Conservation (phyloP, 2,888 invertebrate species). For the Caradrina kadenii region DNA sequence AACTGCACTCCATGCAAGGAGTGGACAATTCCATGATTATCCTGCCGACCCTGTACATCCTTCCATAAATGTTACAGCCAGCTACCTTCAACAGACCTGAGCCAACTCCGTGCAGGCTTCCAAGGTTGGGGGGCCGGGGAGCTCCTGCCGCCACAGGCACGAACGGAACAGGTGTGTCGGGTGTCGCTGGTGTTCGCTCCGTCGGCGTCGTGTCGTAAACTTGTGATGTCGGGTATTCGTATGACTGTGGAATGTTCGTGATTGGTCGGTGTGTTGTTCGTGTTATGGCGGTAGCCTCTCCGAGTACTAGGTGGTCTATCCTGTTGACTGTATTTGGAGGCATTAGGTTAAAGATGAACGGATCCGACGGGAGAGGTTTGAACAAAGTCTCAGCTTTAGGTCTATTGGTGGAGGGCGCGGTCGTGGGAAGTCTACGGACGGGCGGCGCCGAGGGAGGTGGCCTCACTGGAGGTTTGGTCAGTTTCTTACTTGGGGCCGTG, state of each 20-base stretch:
- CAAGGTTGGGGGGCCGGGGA: slow-evolving; percentile 67
- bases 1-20: slow-evolving; percentile 95
- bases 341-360: slow-evolving; percentile 70
- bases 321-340: slow-evolving; percentile 77
- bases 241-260: slow-evolving; percentile 47
- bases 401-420: slow-evolving; percentile 62
- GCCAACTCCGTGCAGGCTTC: slow-evolving; percentile 67
- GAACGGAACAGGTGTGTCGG: slow-evolving; percentile 60
- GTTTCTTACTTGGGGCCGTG: slow-evolving; percentile 63
- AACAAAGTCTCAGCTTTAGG: slow-evolving; percentile 64
- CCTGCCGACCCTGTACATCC: slow-evolving; percentile 96
- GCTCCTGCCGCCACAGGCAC: slow-evolving; percentile 64
- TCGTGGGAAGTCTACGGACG: slow-evolving; percentile 34
- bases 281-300: slow-evolving; percentile 84
- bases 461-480: slow-evolving; percentile 28
- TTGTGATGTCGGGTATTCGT: slow-evolving; percentile 45
- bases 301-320: slow-evolving; percentile 85
- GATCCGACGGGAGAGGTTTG: slow-evolving; percentile 75
- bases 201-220: slow-evolving; percentile 54
- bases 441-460: slow-evolving; percentile 57
- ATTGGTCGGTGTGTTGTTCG: slow-evolving; percentile 73
- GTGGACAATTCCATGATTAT: slow-evolving; percentile 95
- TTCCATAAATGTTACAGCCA: slow-evolving; percentile 97
- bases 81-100: slow-evolving; percentile 93
- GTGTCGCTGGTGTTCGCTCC: slow-evolving; percentile 57